phyloP scores from a whole-genome alignment of 1,140 invertebrate species.

The Gryllus bimaculatus region DNA sequence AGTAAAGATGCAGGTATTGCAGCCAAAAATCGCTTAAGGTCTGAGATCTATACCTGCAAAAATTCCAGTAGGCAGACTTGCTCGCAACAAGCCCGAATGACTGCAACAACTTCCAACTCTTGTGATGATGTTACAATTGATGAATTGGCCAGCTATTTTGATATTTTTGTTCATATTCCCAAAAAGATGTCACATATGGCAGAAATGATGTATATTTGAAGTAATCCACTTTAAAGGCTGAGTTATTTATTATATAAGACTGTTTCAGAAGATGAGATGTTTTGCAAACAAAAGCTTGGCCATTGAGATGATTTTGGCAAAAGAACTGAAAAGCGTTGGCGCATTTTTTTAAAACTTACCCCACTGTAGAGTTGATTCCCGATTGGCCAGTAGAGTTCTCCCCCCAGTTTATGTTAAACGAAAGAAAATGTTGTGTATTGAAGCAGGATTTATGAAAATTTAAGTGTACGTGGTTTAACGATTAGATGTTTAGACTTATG shows the following conservation, averaged over 20 bases:
- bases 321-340: too few relatives aligned
- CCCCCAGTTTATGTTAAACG: too few relatives aligned
- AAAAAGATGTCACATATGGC: conserved; percentile 95
- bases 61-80: conserved; percentile 29
- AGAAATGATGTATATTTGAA: conserved; percentile 92
- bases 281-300: too few relatives aligned
- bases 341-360: too few relatives aligned
- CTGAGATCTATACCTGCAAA: conserved; percentile 27
- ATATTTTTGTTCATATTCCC: conserved; percentile 86
- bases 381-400: too few relatives aligned
- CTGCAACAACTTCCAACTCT: conserved; percentile 44
- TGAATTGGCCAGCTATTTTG: conserved; percentile 86
- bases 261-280: too few relatives aligned
- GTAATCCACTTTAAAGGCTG: background rate
- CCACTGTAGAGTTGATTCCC: too few relatives aligned
- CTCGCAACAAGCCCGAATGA: conserved; percentile 44
- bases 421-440: too few relatives aligned
- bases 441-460: too few relatives aligned
- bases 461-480: too few relatives aligned
- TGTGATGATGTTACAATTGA: conserved; percentile 69
- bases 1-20: conserved; percentile 6
- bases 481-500: too few relatives aligned
- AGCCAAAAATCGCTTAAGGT: background rate
- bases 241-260: background rate
- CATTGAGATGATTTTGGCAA: too few relatives aligned